These are phyloP conservation scores for Neoniphon sammara DNA, from an alignment of 2,797 vertebrate species.

Conservation along the genomic window DNA sequence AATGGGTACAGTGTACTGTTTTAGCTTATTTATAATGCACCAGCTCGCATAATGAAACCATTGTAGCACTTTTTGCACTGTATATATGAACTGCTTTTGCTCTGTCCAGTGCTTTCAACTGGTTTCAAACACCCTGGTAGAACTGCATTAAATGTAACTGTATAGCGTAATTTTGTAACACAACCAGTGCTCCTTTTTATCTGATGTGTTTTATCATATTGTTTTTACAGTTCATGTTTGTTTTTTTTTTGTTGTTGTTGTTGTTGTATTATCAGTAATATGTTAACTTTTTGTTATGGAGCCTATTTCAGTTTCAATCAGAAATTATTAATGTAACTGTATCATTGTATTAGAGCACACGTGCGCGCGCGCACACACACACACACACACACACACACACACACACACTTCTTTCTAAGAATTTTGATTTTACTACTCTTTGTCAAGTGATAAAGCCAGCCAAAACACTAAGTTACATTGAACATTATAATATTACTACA, in stretches of 20 bases:
- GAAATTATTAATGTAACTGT: conserved; percentile 30
- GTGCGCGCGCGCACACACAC: no score
- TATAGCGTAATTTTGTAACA: conserved; percentile 72
- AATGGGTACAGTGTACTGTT: conserved; percentile 61
- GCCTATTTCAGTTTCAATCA: conserved; percentile 25
- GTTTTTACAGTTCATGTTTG: conserved; percentile 56
- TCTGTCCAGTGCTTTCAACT: conserved; percentile 58
- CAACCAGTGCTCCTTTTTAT: conserved; percentile 71
- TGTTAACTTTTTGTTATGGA: conserved; percentile 66
- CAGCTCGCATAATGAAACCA: conserved; percentile 75
- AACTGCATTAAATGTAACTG: conserved; percentile 73
- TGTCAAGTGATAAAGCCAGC: conserved; percentile 28
- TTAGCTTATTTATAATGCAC: conserved; percentile 81
- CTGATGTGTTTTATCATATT: conserved; percentile 64
- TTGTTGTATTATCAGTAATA: conserved; percentile 66
- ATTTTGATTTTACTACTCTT: conserved; percentile 47
- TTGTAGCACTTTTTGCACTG: conserved; percentile 85
- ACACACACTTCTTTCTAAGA: background rate
- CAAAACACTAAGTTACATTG: conserved; percentile 34
- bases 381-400: background rate
- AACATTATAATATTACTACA: conserved; percentile 62
- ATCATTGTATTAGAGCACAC: background rate
- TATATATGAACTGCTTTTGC: conserved; percentile 77
- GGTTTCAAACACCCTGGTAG: conserved; percentile 69
- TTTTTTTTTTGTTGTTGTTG: conserved; percentile 24